These are phyloP conservation scores for Pantherophis vulpinus DNA, from an alignment of 2,797 vertebrate genomes.

Conservation along the genomic window DNA sequence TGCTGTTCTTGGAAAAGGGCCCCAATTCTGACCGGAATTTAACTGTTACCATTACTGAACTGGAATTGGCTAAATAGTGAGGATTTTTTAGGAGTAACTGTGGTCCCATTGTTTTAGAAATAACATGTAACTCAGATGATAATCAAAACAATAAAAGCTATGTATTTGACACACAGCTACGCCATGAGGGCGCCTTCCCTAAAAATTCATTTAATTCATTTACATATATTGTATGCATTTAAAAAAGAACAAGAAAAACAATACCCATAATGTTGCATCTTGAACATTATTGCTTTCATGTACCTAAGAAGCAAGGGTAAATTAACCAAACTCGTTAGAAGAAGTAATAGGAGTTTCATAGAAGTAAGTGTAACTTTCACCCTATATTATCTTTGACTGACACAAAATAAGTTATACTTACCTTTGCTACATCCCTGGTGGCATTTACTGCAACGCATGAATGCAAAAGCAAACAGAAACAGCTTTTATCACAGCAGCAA, in stretches of 20 bases:
- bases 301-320: constrained; percentile 37
- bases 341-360: constrained; percentile 40
- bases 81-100: neutral
- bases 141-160: neutral
- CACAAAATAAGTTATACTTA: constrained; percentile 50
- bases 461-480: constrained; percentile 68
- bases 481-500: constrained; percentile 70
- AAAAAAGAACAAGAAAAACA: neutral
- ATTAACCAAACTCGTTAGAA: constrained; percentile 33
- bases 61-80: neutral
- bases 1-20: neutral
- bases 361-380: constrained; percentile 45
- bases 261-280: neutral
- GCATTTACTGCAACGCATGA: constrained; percentile 59
- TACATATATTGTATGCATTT: neutral
- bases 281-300: neutral
- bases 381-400: constrained; percentile 29
- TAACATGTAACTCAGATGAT: neutral
- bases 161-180: neutral
- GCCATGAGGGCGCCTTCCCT: neutral
- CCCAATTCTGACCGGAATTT: neutral
- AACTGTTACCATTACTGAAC: neutral
- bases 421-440: constrained; percentile 51
- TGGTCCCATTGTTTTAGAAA: neutral
- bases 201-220: neutral